Evolutionary conservation across 1,140 invertebrate genomes (phyloP), one percentile per base, ranked within the genome.

Genomic region (Ladona fulva): DNA sequence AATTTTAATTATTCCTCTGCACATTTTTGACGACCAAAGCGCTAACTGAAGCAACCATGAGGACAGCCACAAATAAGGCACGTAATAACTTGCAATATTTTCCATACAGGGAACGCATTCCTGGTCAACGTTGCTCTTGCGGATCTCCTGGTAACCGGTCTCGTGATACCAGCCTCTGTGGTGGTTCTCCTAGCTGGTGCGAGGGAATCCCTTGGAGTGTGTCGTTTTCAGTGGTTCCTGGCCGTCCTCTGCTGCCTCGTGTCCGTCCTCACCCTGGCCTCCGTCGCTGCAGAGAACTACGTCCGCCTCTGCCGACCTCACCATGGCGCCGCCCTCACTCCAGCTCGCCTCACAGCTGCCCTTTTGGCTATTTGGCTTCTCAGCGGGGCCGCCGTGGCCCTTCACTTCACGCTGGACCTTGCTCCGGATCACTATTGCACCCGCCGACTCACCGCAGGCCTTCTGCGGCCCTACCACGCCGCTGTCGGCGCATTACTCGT

Each of bases 121-220:
- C 84, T 94, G 75, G 92, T 92, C n/a, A 94, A 92, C 83, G 87
- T 93, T 6, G 92, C 92, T 0, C 80, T 94, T 74, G 89, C 92
- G 0, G 93, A 94, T 80, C 82, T 94, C 73, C 82, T 94, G 22
- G 88, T 95, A 19, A 93, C 92, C 0, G 89, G 90, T 0, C 82
- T 91, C 0, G 90, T 94, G 24, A 89, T 94, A 80, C 92, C 93
- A 0, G 87, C 90, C 0, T 91, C 90, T 0, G 89, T 89, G 0
- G 90, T 94, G 0, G 88, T 92, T 0, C 88, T 92, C 37, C 84
- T 94, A 19, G 91, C 91, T 1, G 91, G 90, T 0, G 83, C 89
- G 42, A 87, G 90, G 75, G 87, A 89, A 19, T 87, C 88, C 14
- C 78, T 88, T 10, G 82, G 85, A 1, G 89, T 92, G 0, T 94